Conservation (phyloP, 2,888 invertebrate species). For the Ormyrus nitidulus region DNA sequence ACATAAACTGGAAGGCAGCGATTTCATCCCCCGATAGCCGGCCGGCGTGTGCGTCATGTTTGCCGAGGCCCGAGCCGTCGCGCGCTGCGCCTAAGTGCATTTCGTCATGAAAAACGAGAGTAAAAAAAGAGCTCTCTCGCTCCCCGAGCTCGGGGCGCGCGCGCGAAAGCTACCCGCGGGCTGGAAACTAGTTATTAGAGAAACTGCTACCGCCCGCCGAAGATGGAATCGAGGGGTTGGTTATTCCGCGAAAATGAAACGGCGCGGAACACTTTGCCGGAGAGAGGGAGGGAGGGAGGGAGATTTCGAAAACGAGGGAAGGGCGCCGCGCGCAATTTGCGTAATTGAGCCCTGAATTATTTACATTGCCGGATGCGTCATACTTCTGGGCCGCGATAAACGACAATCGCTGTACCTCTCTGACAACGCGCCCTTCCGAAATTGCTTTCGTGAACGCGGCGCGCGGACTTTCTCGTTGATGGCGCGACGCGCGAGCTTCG, state of each 20-base stretch:
- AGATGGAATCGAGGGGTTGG: constrained; percentile 23
- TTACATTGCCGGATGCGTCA: constrained; percentile 72
- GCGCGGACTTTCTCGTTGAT: not conserved
- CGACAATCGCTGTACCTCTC: constrained; percentile 50
- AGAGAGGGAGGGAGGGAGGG: constrained; percentile 39
- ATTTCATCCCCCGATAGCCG: constrained; percentile 49
- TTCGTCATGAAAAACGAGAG: constrained; percentile 49
- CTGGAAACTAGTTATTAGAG: constrained; percentile 63
- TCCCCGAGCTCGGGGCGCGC: not conserved
- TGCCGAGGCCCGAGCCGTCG: constrained; percentile 36
- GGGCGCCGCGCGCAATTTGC: constrained; percentile 66
- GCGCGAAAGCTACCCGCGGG: constrained; percentile 24
- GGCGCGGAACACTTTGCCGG: constrained; percentile 58
- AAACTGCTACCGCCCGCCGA: constrained; percentile 20
- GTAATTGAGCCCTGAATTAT: constrained; percentile 75
- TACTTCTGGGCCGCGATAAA: constrained; percentile 66
- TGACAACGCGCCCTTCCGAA: not conserved
- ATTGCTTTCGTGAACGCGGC: not conserved
- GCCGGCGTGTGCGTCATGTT: constrained; percentile 38
- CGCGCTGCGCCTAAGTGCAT: constrained; percentile 48
- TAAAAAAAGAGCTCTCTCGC: not conserved
- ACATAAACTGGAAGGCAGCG: constrained; percentile 34
- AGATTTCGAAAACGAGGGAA: not conserved
- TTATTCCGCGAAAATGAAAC: constrained; percentile 60
- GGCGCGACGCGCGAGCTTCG: not conserved